Evolutionary conservation across 2,797 vertebrate genomes (phyloP).

Genomic region (Rhinella marina): DNA sequence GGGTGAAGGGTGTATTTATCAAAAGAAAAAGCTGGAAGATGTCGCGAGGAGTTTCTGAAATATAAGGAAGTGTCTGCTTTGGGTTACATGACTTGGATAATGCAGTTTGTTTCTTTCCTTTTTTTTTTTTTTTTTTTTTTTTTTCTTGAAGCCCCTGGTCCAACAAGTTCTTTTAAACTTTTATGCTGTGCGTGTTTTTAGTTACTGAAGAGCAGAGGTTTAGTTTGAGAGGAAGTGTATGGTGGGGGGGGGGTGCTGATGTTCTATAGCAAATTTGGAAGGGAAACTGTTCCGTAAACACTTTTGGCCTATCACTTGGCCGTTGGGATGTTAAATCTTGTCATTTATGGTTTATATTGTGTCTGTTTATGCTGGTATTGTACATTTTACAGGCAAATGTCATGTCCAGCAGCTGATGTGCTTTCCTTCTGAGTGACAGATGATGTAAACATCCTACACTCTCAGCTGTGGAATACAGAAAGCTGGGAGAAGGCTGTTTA

Average conservation of each 20-base stretch:
- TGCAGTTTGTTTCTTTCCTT: neutral
- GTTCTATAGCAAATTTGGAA: neutral
- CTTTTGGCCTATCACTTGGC: neutral
- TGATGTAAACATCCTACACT: slow-evolving; percentile 99
- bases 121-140: neutral
- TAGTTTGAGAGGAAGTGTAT: neutral
- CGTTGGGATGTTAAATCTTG: neutral
- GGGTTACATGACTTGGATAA: neutral
- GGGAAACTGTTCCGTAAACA: neutral
- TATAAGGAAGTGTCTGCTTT: neutral
- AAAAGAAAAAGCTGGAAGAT: neutral
- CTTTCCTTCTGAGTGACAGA: slow-evolving; percentile 81
- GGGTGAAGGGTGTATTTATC: neutral
- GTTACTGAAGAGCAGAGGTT: neutral
- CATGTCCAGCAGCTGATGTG: slow-evolving; percentile 59
- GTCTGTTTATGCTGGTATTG: slow-evolving; percentile 16
- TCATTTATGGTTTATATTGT: neutral
- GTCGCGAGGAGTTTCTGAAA: neutral
- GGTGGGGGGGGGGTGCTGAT: neutral
- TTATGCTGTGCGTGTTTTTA: neutral
- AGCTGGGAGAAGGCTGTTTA: slow-evolving; percentile 99
- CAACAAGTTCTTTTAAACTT: neutral
- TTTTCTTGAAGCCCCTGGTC: neutral
- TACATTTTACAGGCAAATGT: slow-evolving; percentile 61
- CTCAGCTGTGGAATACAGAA: slow-evolving; percentile 89